These are phyloP conservation scores for Neoseiulus cucumeris DNA, from an alignment of 1,140 invertebrate genomes.

Conservation along the genomic window DNA sequence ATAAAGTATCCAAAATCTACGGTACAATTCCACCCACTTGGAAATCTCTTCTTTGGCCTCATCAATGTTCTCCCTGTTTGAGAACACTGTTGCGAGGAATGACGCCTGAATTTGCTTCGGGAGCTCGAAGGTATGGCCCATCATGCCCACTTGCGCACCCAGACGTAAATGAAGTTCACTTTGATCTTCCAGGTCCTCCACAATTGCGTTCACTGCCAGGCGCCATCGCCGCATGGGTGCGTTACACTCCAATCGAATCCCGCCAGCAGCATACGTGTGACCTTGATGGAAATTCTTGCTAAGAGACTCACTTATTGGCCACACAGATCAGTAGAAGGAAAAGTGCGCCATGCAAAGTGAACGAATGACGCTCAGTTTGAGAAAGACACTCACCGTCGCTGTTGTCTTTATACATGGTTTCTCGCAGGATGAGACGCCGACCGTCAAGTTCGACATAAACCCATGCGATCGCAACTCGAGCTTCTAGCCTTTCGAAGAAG, in stretches of 20 bases:
- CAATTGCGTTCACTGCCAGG: not conserved
- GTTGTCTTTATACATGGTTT: not conserved
- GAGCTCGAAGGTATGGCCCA: not conserved
- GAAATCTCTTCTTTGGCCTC: too few relatives aligned
- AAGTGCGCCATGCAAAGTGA: too few relatives aligned
- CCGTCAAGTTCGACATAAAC: not conserved
- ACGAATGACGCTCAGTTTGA: not conserved
- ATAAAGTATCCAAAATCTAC: too few relatives aligned
- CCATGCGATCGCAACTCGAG: not conserved
- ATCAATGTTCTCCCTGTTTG: too few relatives aligned
- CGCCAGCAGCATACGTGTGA: not conserved
- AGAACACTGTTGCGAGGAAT: not conserved
- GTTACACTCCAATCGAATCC: not conserved
- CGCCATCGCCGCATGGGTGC: not conserved
- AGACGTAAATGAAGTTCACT: not conserved
- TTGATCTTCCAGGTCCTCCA: not conserved
- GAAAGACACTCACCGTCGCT: not conserved
- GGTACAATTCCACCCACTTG: too few relatives aligned
- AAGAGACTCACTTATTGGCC: too few relatives aligned
- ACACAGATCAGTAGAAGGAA: too few relatives aligned
- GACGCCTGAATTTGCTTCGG: not conserved
- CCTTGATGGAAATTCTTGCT: too few relatives aligned
- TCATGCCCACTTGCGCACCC: not conserved
- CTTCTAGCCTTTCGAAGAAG: not conserved
- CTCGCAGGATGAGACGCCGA: not conserved